Conservation (phyloP, 2,888 invertebrate genomes). For the Heterodera filipjevi region DNA sequence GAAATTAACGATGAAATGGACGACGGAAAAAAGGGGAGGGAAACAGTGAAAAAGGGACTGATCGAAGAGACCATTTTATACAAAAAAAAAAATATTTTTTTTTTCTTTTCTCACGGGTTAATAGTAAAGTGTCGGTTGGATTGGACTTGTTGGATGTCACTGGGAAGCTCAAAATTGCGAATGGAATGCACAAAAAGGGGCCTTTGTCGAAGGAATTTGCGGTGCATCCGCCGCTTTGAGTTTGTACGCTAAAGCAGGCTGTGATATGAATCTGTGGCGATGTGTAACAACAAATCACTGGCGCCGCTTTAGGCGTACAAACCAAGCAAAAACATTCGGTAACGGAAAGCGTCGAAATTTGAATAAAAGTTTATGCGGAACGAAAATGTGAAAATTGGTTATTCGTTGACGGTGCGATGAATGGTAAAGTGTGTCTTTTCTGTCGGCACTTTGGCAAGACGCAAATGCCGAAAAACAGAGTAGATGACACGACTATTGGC, state of each 20-base stretch:
- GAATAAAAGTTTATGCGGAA: not conserved
- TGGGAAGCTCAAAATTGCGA: too few relatives aligned
- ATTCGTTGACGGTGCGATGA: not conserved
- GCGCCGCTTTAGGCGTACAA: conserved; percentile 31
- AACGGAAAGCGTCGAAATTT: not conserved
- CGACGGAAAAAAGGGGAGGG: not conserved
- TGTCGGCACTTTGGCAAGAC: conserved; percentile 10
- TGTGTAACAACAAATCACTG: conserved; percentile 46
- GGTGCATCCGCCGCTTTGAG: not conserved
- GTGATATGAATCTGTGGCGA: conserved; percentile 48
- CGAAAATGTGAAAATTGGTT: not conserved
- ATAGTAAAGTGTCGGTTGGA: too few relatives aligned
- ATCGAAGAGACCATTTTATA: not conserved
- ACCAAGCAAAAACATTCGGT: conserved; percentile 3
- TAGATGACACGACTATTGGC: conserved; percentile 47
- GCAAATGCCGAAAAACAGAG: conserved; percentile 51
- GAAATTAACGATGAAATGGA: conserved; percentile 9
- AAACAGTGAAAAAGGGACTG: not conserved
- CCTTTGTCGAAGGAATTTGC: not conserved
- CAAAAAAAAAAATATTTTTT: not conserved
- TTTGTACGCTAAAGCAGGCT: conserved; percentile 53
- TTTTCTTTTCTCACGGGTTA: conserved; percentile 1
- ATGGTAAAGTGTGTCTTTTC: not conserved
- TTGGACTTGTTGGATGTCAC: too few relatives aligned
- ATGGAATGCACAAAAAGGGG: too few relatives aligned